Evolutionary conservation across 2,888 invertebrate genomes (phyloP).

Genomic region (Hydrotaea cyrtoneurina): DNA sequence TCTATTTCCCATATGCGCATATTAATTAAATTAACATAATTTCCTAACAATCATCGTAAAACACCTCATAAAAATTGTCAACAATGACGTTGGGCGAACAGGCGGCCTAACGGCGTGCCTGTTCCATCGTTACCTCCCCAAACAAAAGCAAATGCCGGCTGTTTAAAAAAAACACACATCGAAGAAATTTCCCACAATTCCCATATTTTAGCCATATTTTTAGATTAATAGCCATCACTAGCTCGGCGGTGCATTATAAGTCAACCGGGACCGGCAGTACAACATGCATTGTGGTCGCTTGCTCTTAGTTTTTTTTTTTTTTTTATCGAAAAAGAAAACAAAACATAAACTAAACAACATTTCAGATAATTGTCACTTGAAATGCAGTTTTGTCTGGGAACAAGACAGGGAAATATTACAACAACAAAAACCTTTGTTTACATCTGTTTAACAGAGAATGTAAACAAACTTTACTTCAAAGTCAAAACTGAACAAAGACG

Average conservation of each 20-base stretch:
- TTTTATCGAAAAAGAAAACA: not conserved
- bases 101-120: not conserved
- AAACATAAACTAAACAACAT: conserved; percentile 16
- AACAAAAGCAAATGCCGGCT: no score
- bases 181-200: conserved; percentile 31
- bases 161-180: not conserved
- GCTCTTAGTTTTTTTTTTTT: no score
- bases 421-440: conserved; percentile 35
- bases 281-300: not conserved
- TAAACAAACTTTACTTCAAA: conserved; percentile 61
- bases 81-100: conserved; percentile 26
- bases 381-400: conserved; percentile 31
- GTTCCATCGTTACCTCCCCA: conserved; percentile 5
- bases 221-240: conserved; percentile 40
- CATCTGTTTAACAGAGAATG: conserved; percentile 44
- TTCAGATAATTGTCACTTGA: conserved; percentile 34
- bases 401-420: not conserved
- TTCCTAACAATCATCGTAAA: conserved; percentile 50
- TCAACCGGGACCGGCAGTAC: not conserved
- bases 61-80: conserved; percentile 56
- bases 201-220: conserved; percentile 44
- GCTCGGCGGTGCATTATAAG: conserved; percentile 13
- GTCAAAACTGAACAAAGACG: conserved; percentile 46
- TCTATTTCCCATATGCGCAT: not conserved
- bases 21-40: conserved; percentile 59